These are phyloP conservation scores for Drosophila histrio DNA, from an alignment of 2,888 invertebrate species.

Conservation along the genomic window DNA sequence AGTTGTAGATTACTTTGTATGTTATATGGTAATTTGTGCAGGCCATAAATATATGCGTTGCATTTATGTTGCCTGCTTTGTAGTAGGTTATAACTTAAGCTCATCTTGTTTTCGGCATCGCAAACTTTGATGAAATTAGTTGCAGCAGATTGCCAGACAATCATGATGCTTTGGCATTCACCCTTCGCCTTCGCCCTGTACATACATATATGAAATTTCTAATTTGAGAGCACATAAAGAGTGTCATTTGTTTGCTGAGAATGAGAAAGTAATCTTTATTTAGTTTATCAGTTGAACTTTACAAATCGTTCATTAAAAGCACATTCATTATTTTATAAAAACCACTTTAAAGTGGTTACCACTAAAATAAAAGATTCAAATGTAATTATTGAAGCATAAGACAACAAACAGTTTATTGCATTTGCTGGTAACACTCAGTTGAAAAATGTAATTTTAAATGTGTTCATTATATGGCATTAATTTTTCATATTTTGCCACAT, in stretches of 20 bases:
- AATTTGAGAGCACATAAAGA: neutral
- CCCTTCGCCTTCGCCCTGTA: neutral
- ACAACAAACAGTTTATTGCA: neutral
- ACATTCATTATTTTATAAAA: conserved; percentile 3
- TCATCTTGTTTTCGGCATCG: conserved; percentile 20
- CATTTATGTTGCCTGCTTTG: conserved; percentile 31
- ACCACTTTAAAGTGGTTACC: neutral
- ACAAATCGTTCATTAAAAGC: neutral
- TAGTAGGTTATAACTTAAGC: conserved; percentile 35
- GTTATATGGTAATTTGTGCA: conserved; percentile 37
- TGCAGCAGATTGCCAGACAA: conserved; percentile 19
- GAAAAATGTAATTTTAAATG: conserved; percentile 68
- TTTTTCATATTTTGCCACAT: conserved; percentile 50
- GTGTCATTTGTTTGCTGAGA: neutral
- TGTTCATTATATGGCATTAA: conserved; percentile 60
- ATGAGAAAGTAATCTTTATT: neutral
- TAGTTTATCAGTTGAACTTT: neutral
- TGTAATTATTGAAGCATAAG: conserved; percentile 41
- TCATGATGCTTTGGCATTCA: conserved; percentile 23
- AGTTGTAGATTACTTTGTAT: conserved; percentile 71
- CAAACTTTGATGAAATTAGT: conserved; percentile 56
- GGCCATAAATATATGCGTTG: conserved; percentile 33
- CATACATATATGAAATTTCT: neutral
- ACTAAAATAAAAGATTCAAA: conserved; percentile 37
- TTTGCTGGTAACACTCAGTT: neutral